Percentiles rank a stretch among this genome's conserved stretches.
Evolutionary conservation across 23 tunicate species (phyloP).

Genomic region (Pegea sp.): DNA sequence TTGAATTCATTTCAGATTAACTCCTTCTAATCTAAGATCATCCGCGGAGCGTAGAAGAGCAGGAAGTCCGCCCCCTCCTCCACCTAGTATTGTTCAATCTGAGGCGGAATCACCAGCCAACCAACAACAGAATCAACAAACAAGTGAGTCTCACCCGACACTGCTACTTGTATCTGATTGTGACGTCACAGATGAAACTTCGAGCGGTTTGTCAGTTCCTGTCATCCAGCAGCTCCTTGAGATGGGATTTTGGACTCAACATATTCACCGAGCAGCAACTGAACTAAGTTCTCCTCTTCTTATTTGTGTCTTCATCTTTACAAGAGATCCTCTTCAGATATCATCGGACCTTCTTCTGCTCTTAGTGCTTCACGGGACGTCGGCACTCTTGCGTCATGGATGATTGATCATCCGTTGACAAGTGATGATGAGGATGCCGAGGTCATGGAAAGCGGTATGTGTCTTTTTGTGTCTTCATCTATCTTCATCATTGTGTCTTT

Average conservation of each 20-base stretch:
- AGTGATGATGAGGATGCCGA: too few species aligned
- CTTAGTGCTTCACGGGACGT: conserved; percentile 32
- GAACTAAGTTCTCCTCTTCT: conserved; percentile 21
- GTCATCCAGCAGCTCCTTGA: conserved; percentile 52
- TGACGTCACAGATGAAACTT: neutral
- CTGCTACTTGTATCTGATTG: neutral
- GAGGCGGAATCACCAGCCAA: too few species aligned
- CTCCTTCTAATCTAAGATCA: too few species aligned
- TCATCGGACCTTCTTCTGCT: conserved; percentile 3
- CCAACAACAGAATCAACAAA: neutral
- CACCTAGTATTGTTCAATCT: neutral
- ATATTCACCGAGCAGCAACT: conserved; percentile 37
- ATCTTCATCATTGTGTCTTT: too few species aligned
- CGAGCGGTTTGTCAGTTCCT: conserved; percentile 9
- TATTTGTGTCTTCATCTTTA: neutral
- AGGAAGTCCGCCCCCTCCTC: conserved; percentile 1
- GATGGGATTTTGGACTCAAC: conserved; percentile 70
- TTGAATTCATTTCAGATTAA: too few species aligned
- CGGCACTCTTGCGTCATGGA: conserved; percentile 61
- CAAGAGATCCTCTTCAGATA: too few species aligned
- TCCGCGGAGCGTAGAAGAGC: conserved; percentile 1
- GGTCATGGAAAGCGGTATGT: too few species aligned
- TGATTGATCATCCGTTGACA: conserved; percentile 88
- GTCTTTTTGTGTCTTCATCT: too few species aligned
- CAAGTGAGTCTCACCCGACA: too few species aligned